Conservation (phyloP, 2,797 vertebrate genomes). For the Erpetoichthys calabaricus region DNA sequence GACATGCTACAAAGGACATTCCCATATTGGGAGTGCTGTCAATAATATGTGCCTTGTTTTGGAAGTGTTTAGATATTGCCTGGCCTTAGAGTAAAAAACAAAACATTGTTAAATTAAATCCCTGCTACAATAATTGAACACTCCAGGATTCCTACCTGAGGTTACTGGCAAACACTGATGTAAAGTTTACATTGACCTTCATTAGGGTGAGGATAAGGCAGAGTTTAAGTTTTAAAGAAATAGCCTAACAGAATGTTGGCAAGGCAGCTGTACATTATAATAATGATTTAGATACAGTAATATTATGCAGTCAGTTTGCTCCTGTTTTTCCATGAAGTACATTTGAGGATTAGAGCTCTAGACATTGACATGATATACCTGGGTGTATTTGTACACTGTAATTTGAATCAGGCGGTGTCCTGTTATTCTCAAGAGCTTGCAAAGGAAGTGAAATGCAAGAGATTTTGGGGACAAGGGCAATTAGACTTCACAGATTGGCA, state of each 20-base stretch:
- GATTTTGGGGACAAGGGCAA: no score
- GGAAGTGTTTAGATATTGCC: constrained; percentile 25
- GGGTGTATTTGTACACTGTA: no score
- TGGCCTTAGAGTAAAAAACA: constrained; percentile 30
- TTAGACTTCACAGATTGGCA: no score
- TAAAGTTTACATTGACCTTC: constrained; percentile 31
- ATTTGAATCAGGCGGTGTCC: no score
- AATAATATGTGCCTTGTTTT: constrained; percentile 16
- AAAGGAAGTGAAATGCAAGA: no score
- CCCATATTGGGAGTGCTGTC: constrained; percentile 16
- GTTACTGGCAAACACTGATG: constrained; percentile 24
- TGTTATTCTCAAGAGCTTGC: no score
- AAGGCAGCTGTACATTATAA: no score
- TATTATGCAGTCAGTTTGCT: no score
- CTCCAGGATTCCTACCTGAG: constrained; percentile 20
- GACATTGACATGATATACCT: no score
- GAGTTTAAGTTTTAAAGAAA: constrained; percentile 1
- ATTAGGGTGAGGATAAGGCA: constrained; percentile 5
- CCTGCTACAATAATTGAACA: constrained; percentile 32
- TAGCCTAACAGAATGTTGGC: background rate
- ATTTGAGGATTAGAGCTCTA: no score
- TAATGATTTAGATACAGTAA: no score
- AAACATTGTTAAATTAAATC: constrained; percentile 34
- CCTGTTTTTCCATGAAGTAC: no score
- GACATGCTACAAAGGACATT: constrained; percentile 26